Conservation (phyloP, 2,797 vertebrate species). For the Merluccius polli region DNA sequence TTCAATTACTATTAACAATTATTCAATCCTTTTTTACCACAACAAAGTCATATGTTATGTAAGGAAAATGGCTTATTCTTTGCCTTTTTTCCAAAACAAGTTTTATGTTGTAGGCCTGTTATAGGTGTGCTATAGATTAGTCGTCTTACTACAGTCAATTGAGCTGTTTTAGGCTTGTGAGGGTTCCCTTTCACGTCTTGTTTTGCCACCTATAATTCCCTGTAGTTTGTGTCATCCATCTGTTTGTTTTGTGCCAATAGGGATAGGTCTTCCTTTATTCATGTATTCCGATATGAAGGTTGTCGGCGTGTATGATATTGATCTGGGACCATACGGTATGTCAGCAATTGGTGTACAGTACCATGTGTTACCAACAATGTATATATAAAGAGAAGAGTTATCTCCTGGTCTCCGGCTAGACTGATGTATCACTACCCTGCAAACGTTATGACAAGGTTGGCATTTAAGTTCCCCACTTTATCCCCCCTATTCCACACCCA, state of each 20-base stretch:
- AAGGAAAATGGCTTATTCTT: background rate
- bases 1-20: background rate
- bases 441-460: slow-evolving; percentile 65
- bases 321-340: slow-evolving; percentile 68
- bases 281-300: slow-evolving; percentile 72
- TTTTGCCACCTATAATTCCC: slow-evolving; percentile 35
- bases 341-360: slow-evolving; percentile 53
- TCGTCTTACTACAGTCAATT: background rate
- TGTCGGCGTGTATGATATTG: slow-evolving; percentile 73
- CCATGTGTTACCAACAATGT: slow-evolving; percentile 45
- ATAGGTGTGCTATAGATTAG: background rate
- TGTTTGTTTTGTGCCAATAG: slow-evolving; percentile 33
- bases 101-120: background rate
- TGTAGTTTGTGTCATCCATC: slow-evolving; percentile 50
- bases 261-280: slow-evolving; percentile 41
- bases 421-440: slow-evolving; percentile 50
- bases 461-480: slow-evolving; percentile 54
- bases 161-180: background rate
- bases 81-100: background rate
- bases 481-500: slow-evolving; percentile 42
- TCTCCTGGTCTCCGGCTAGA: slow-evolving; percentile 40
- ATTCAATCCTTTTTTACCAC: background rate
- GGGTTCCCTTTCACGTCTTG: background rate
- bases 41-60: background rate
- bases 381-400: slow-evolving; percentile 19